A percentile compares a stretch with the other conserved stretches of the same genome.
These are phyloP conservation scores for Orthosia gracilis DNA, from an alignment of 2,888 invertebrate genomes.

Conservation along the genomic window DNA sequence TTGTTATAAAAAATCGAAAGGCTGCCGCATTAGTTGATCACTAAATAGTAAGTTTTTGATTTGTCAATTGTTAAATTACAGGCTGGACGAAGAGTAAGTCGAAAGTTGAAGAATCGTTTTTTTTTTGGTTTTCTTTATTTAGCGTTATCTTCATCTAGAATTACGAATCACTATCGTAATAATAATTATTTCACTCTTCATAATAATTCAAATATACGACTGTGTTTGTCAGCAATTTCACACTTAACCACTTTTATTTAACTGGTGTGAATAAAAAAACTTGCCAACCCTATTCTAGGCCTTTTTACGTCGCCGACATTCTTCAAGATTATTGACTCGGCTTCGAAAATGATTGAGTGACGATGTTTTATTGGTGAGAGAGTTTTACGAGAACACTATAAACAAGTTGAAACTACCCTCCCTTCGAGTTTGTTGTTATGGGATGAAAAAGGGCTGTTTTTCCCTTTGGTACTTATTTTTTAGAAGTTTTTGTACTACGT, in stretches of 20 bases:
- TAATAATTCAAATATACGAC: not conserved
- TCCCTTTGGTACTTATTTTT: slow-evolving; percentile 5
- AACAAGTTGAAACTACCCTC: slow-evolving; percentile 41
- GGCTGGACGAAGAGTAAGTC: too few relatives aligned
- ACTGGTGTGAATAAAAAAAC: slow-evolving; percentile 1
- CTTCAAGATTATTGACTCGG: slow-evolving; percentile 57
- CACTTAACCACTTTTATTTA: not conserved
- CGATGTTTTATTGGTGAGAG: slow-evolving; percentile 52
- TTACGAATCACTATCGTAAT: too few relatives aligned
- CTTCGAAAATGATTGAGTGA: slow-evolving; percentile 63
- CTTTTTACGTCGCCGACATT: slow-evolving; percentile 47
- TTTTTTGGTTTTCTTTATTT: too few relatives aligned
- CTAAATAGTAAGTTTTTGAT: too few relatives aligned
- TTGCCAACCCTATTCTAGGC: slow-evolving; percentile 35
- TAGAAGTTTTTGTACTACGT: slow-evolving; percentile 20
- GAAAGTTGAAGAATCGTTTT: too few relatives aligned
- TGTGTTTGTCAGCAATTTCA: not conserved
- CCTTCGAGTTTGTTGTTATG: slow-evolving; percentile 29
- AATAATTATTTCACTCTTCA: not conserved
- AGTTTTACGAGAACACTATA: slow-evolving; percentile 62
- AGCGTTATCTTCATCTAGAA: too few relatives aligned
- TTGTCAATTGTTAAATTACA: too few relatives aligned
- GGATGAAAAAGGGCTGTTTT: slow-evolving; percentile 17
- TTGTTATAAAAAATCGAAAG: too few relatives aligned
- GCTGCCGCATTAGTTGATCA: too few relatives aligned